phyloP scores from a whole-genome alignment of 1,140 invertebrate genomes.

The Drosophila novamexicana region DNA sequence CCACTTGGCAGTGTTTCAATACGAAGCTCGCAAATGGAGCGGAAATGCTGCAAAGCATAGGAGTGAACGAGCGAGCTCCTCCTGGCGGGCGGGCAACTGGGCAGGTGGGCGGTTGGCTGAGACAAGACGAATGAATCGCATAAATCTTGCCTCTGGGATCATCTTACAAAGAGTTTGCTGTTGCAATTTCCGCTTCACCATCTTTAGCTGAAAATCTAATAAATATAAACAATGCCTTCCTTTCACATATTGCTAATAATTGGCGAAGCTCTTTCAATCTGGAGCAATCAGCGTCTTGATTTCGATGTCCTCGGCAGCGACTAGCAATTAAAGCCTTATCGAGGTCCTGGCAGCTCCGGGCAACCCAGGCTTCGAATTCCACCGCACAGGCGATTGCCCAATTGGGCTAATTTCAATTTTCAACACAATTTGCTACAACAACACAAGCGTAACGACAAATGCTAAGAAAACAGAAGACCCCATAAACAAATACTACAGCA shows the following conservation, averaged over 20 bases:
- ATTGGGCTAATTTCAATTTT: slow-evolving; percentile 76
- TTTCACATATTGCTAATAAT: slow-evolving; percentile 71
- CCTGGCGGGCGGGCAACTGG: not conserved
- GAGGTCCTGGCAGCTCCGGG: not conserved
- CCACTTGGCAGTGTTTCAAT: slow-evolving; percentile 71
- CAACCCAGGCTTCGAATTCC: not conserved
- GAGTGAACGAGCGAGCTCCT: not conserved
- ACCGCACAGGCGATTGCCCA: slow-evolving; percentile 4
- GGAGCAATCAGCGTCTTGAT: slow-evolving; percentile 49
- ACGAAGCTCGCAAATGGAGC: slow-evolving; percentile 70
- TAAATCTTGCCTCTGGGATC: slow-evolving; percentile 70
- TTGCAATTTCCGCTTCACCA: slow-evolving; percentile 63
- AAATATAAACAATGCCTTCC: slow-evolving; percentile 69
- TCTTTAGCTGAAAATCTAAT: slow-evolving; percentile 56
- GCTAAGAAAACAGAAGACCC: slow-evolving; percentile 28
- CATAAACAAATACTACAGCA: slow-evolving; percentile 26
- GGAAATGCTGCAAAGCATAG: slow-evolving; percentile 62
- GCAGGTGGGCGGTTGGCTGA: slow-evolving; percentile 26
- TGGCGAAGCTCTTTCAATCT: slow-evolving; percentile 51
- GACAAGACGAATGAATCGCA: slow-evolving; percentile 75
- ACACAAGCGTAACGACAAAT: slow-evolving; percentile 13
- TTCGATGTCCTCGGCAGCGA: slow-evolving; percentile 4
- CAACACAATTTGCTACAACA: slow-evolving; percentile 53
- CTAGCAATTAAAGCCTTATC: slow-evolving; percentile 30
- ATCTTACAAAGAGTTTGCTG: slow-evolving; percentile 29